Conservation (phyloP, 1,140 invertebrate genomes). For the Chymomyza costata region DNA sequence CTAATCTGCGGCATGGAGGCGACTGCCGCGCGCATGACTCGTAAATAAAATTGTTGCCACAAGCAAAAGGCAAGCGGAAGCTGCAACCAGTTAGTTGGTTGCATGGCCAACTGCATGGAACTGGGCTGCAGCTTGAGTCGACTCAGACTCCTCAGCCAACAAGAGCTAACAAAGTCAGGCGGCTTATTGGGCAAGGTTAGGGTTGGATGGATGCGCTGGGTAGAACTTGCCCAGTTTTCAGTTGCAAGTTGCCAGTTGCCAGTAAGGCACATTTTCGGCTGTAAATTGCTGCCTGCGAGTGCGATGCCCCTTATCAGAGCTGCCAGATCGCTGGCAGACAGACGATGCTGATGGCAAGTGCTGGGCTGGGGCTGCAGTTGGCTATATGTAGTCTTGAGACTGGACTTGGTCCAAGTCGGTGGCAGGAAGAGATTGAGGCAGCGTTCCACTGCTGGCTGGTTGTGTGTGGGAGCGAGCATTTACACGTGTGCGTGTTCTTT, state of each 20-base stretch:
- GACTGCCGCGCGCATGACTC: conserved; percentile 61
- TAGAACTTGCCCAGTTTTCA: too few species aligned
- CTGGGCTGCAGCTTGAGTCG: too few species aligned
- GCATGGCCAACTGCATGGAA: conserved; percentile 23
- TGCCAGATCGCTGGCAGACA: conserved; percentile 28
- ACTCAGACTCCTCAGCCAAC: conserved; percentile 48
- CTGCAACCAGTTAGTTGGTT: conserved; percentile 33
- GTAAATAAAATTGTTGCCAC: conserved; percentile 74
- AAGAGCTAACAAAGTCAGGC: conserved; percentile 28
- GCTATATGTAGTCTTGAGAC: too few species aligned
- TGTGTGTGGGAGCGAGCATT: conserved; percentile 1
- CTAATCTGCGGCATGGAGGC: conserved; percentile 20
- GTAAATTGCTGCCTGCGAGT: conserved; percentile 27
- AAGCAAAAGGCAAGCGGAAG: conserved; percentile 52
- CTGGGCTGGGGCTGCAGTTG: neutral
- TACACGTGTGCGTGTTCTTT: conserved; percentile 55
- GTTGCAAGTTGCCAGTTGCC: too few species aligned
- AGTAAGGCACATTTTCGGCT: conserved; percentile 15
- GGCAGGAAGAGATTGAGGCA: neutral
- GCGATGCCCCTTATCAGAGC: conserved; percentile 28
- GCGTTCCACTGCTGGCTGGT: too few species aligned
- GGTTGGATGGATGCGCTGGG: too few species aligned
- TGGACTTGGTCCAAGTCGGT: too few species aligned
- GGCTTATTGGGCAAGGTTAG: conserved; percentile 40
- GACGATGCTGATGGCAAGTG: conserved; percentile 24